Percentiles rank a stretch among this genome's conserved stretches.
Evolutionary conservation across 2,113 vertebrate species (phyloP).

Genomic region (Cervus canadensis): DNA sequence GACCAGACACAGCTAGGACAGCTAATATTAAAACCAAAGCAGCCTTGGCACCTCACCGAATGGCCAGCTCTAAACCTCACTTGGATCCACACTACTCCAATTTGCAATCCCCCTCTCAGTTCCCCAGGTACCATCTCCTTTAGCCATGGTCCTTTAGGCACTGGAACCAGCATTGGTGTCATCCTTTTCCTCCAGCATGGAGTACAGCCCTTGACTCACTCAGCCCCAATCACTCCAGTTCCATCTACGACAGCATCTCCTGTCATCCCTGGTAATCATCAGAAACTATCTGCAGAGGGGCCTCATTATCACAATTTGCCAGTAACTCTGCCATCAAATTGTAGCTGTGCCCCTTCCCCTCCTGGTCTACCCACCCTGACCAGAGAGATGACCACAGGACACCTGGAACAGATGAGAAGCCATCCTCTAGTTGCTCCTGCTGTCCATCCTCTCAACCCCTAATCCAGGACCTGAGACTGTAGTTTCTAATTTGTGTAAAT

Average conservation of each 20-base stretch:
- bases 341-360: neutral
- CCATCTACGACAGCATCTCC: neutral
- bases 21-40: conserved; percentile 43
- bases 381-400: neutral
- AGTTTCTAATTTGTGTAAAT: conserved; percentile 30
- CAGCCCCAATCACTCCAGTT: neutral
- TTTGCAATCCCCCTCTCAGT: conserved; percentile 82
- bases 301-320: conserved; percentile 48
- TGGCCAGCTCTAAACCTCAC: conserved; percentile 85
- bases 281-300: conserved; percentile 22
- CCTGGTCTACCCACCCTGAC: neutral
- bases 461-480: neutral
- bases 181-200: conserved; percentile 76
- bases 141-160: conserved; percentile 50
- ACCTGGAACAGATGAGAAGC: neutral
- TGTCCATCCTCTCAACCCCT: neutral
- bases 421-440: neutral
- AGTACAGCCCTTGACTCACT: conserved; percentile 61
- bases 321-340: conserved; percentile 25
- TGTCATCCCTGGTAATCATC: neutral
- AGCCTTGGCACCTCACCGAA: conserved; percentile 41
- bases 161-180: conserved; percentile 71
- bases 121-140: conserved; percentile 51
- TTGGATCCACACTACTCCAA: conserved; percentile 87
- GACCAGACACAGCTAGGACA: neutral